These are phyloP conservation scores for Drosophila pruinosa DNA, from an alignment of 1,140 invertebrate species.

Conservation along the genomic window DNA sequence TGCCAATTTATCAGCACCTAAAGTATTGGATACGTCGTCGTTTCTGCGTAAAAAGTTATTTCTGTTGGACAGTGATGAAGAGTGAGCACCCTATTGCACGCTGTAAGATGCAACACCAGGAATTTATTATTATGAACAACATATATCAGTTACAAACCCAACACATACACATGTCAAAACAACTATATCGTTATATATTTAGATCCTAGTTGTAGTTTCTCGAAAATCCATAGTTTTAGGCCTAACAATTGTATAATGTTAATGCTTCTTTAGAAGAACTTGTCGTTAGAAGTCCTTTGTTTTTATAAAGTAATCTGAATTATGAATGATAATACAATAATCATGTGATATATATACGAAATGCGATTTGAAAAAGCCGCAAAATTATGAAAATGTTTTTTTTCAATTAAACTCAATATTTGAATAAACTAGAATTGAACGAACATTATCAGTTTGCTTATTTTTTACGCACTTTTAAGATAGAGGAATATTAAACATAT, in stretches of 20 bases:
- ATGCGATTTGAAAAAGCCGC: slow-evolving; percentile 66
- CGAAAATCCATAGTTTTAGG: slow-evolving; percentile 51
- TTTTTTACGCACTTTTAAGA: neutral
- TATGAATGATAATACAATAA: slow-evolving; percentile 60
- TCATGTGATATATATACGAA: slow-evolving; percentile 77
- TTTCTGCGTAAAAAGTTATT: slow-evolving; percentile 66
- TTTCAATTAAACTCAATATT: slow-evolving; percentile 29
- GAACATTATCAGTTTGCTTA: neutral
- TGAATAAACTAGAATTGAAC: slow-evolving; percentile 13
- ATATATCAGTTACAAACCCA: slow-evolving; percentile 48
- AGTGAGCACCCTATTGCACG: neutral
- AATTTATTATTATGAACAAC: slow-evolving; percentile 45
- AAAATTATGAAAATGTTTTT: slow-evolving; percentile 33
- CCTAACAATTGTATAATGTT: slow-evolving; percentile 69
- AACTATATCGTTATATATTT: slow-evolving; percentile 69
- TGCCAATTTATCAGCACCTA: slow-evolving; percentile 35
- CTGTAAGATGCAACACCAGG: slow-evolving; percentile 33
- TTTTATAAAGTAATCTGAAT: slow-evolving; percentile 56
- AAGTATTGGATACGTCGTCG: slow-evolving; percentile 68
- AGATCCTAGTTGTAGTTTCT: slow-evolving; percentile 48
- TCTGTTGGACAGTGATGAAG: slow-evolving; percentile 52
- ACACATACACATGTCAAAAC: slow-evolving; percentile 65
- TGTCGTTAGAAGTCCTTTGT: slow-evolving; percentile 58
- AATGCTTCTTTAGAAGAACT: slow-evolving; percentile 72
- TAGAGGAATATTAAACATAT: too few relatives aligned